Conservation (phyloP, 2,797 vertebrate genomes). For the Bradypus variegatus region DNA sequence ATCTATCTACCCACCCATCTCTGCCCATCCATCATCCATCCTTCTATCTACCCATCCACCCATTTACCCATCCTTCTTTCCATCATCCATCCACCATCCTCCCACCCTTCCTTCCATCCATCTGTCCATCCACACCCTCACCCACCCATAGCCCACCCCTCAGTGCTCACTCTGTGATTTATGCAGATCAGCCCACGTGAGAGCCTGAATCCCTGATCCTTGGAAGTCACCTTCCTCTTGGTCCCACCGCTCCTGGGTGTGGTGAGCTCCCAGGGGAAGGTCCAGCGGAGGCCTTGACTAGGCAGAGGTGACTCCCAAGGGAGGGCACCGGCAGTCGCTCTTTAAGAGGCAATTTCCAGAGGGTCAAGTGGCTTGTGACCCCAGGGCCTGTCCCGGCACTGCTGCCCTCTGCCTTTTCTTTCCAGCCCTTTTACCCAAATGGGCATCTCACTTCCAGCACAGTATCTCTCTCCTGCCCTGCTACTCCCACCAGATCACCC, state of each 20-base stretch:
- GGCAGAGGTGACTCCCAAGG: background rate
- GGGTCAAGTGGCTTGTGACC: fast-evolving
- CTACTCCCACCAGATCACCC: background rate
- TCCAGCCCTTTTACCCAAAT: background rate
- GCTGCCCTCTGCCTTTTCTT: no score
- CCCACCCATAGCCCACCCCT: fast-evolving
- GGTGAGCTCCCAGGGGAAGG: no score
- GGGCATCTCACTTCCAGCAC: fast-evolving
- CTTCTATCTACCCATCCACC: fast-evolving
- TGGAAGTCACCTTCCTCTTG: background rate
- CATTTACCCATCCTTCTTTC: fast-evolving
- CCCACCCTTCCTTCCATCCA: background rate
- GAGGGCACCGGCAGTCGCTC: background rate
- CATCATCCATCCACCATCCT: fast-evolving
- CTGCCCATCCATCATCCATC: no score
- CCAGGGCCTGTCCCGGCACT: background rate
- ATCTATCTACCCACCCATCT: no score
- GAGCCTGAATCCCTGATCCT: background rate
- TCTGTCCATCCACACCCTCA: no score
- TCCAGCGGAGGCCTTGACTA: no score
- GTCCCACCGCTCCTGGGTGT: background rate
- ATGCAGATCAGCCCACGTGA: no score
- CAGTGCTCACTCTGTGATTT: background rate
- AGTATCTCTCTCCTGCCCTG: background rate
- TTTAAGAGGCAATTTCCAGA: no score